A percentile compares a stretch with the other conserved stretches of the same genome.
phyloP scores from a whole-genome alignment of 2,113 vertebrate genomes.

The Sakesphorus luctuosus region DNA sequence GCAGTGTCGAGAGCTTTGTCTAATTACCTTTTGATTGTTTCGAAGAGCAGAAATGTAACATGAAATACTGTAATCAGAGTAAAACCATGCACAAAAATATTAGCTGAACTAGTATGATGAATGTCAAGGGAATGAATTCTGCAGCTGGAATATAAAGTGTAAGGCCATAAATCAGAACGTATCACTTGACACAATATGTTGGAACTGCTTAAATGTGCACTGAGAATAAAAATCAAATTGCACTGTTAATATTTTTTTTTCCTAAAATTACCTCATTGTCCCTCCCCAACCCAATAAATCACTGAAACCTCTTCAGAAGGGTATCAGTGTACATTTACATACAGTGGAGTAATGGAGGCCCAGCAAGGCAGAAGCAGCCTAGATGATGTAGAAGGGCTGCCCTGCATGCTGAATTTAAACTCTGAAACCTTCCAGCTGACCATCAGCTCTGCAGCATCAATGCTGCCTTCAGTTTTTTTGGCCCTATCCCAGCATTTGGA shows the following conservation, averaged over 20 bases:
- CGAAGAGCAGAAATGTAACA: not conserved
- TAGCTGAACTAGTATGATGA: not conserved
- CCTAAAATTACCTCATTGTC: not conserved
- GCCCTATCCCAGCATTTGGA: not conserved
- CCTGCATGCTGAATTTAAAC: not conserved
- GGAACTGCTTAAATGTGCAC: not conserved
- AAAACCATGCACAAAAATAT: not conserved
- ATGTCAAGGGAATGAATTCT: not conserved
- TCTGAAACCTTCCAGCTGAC: not conserved
- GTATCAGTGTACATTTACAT: rapidly evolving
- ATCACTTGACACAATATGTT: not conserved
- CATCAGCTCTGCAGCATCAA: not conserved
- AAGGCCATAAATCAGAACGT: not conserved
- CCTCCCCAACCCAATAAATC: not conserved
- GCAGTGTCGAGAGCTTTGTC: not conserved
- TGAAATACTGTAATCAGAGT: not conserved
- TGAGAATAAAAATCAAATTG: slow-evolving; percentile 21
- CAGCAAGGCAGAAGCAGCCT: not conserved
- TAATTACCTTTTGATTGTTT: slow-evolving; percentile 10
- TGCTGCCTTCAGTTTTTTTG: not conserved
- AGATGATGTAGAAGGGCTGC: not conserved
- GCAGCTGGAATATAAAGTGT: not conserved
- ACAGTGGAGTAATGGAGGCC: not conserved
- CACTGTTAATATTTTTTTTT: not conserved
- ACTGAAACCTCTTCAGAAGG: not conserved